Evolutionary conservation across 2,797 vertebrate genomes (phyloP).

Genomic region (Toxotes lorentzi): DNA sequence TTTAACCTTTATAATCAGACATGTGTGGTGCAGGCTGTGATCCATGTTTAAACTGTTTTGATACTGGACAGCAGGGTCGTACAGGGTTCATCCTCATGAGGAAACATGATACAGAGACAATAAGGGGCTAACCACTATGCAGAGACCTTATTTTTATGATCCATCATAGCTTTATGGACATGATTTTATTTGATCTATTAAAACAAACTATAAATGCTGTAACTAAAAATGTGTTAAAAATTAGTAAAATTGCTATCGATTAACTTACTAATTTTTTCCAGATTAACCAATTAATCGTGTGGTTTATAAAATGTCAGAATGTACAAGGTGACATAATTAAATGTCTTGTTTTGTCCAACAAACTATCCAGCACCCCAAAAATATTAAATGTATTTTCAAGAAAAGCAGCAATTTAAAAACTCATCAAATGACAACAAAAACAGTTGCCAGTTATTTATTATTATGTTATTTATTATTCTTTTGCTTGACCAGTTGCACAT

Average conservation of each 20-base stretch:
- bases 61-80: background rate
- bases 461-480: too few species aligned
- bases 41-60: slow-evolving; percentile 15
- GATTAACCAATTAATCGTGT: background rate
- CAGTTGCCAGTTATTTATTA: too few species aligned
- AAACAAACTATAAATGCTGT: background rate
- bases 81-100: background rate
- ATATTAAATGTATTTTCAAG: too few species aligned
- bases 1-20: slow-evolving; percentile 38
- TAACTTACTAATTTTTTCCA: background rate
- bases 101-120: background rate
- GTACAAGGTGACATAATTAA: background rate
- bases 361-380: too few species aligned
- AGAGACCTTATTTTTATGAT: background rate
- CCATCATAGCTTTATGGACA: background rate
- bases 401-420: background rate
- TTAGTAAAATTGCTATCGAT: too few species aligned
- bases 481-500: too few species aligned
- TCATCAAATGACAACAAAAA: too few species aligned
- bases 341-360: too few species aligned
- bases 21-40: slow-evolving; percentile 13
- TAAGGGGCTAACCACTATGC: background rate
- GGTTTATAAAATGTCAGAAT: too few species aligned
- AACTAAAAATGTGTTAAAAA: too few species aligned
- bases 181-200: background rate